phyloP scores from a whole-genome alignment of 2,888 invertebrate species.

The Bellardia bayeri region DNA sequence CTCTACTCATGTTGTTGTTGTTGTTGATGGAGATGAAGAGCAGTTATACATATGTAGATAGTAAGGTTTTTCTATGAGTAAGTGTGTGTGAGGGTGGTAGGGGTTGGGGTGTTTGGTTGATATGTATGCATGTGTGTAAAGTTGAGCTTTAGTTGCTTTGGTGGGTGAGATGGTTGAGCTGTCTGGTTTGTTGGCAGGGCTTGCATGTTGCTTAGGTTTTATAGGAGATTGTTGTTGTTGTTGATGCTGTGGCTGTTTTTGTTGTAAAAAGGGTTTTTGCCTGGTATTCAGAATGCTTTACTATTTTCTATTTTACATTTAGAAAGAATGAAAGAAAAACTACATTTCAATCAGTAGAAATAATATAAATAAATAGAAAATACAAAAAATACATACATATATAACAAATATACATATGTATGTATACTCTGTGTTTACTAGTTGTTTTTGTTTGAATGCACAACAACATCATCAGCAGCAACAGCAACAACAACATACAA shows the following conservation, averaged over 20 bases:
- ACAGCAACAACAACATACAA: conserved; percentile 44
- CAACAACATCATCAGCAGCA: conserved; percentile 28
- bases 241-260: conserved; percentile 36
- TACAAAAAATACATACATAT: not conserved
- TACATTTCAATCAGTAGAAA: conserved; percentile 70
- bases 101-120: not conserved
- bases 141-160: conserved; percentile 9
- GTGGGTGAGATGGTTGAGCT: conserved; percentile 31
- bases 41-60: conserved; percentile 7
- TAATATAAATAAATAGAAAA: conserved; percentile 24
- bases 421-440: conserved; percentile 25
- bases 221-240: conserved; percentile 31
- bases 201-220: conserved; percentile 51
- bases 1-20: conserved; percentile 7
- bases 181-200: conserved; percentile 56
- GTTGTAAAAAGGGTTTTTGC: conserved; percentile 43
- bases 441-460: conserved; percentile 53
- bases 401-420: no score
- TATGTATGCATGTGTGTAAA: not conserved
- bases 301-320: conserved; percentile 65
- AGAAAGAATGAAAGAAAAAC: conserved; percentile 52
- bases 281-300: conserved; percentile 54
- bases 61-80: conserved; percentile 23
- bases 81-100: not conserved
- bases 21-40: conserved; percentile 53